A percentile compares a stretch with the other conserved stretches of the same genome.
phyloP scores from a whole-genome alignment of 1,140 invertebrate species.

The Dendrolimus punctatus region DNA sequence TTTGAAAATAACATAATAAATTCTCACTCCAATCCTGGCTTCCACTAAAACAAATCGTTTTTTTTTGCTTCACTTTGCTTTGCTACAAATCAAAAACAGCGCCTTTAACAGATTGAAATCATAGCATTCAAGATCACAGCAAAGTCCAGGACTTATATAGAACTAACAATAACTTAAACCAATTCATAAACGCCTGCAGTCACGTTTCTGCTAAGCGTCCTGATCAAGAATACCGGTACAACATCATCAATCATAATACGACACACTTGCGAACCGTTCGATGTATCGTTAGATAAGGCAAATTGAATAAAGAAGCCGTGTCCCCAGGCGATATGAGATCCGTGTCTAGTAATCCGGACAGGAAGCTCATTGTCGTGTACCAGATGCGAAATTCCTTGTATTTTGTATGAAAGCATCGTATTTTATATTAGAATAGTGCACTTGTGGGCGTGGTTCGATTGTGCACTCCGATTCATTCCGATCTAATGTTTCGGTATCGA shows the following conservation, averaged over 20 bases:
- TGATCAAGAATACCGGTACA: background rate
- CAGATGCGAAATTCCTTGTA: constrained; percentile 67
- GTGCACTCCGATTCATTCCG: constrained; percentile 33
- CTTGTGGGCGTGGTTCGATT: constrained; percentile 58
- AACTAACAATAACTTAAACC: too few species aligned
- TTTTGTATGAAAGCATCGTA: constrained; percentile 14
- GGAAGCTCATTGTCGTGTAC: constrained; percentile 58
- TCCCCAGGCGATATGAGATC: constrained; percentile 40
- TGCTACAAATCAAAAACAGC: too few species aligned
- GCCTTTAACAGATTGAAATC: too few species aligned
- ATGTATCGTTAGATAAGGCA: constrained; percentile 18
- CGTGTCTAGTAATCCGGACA: constrained; percentile 64
- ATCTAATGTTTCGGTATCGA: constrained; percentile 22
- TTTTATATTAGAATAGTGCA: constrained; percentile 23
- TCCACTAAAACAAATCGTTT: too few species aligned
- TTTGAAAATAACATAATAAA: too few species aligned
- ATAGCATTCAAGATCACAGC: too few species aligned
- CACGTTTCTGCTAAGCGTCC: too few species aligned
- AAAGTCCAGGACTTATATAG: too few species aligned
- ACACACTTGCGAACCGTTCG: constrained; percentile 29
- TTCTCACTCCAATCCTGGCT: too few species aligned
- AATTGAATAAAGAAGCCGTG: constrained; percentile 37
- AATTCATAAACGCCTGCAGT: too few species aligned
- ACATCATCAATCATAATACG: constrained; percentile 30
- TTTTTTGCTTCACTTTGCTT: too few species aligned